Conservation (phyloP, 2,113 vertebrate genomes). For the Daphoenositta chrysoptera region DNA sequence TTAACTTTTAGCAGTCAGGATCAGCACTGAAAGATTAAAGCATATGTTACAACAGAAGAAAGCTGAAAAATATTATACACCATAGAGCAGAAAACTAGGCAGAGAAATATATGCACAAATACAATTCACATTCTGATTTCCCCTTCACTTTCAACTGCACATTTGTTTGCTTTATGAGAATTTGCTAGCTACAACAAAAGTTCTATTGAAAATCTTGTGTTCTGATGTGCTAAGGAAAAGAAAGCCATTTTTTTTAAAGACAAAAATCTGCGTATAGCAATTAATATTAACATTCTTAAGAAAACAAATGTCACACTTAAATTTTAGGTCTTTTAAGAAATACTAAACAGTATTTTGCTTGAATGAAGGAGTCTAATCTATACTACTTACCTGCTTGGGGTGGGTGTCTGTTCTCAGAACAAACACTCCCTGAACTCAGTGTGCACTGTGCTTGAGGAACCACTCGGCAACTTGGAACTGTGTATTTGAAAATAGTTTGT, state of each 20-base stretch:
- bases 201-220: not conserved
- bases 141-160: not conserved
- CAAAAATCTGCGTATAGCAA: not conserved
- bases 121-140: not conserved
- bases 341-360: not conserved
- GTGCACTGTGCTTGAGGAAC: not conserved
- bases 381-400: not conserved
- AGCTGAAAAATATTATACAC: not conserved
- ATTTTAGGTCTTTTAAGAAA: not conserved
- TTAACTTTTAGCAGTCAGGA: not conserved
- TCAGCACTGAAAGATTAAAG: not conserved
- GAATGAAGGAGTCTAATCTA: constrained; percentile 8
- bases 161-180: not conserved
- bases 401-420: not conserved
- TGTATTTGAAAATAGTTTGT: constrained; percentile 28
- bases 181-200: not conserved
- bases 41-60: not conserved
- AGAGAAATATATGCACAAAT: not conserved
- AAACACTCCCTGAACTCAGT: not conserved
- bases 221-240: not conserved
- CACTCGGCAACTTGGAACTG: not conserved
- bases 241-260: not conserved
- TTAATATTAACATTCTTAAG: not conserved
- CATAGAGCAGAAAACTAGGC: not conserved
- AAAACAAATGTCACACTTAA: not conserved